phyloP scores from a whole-genome alignment of 2,888 invertebrate species.

The Apamea crenata region DNA sequence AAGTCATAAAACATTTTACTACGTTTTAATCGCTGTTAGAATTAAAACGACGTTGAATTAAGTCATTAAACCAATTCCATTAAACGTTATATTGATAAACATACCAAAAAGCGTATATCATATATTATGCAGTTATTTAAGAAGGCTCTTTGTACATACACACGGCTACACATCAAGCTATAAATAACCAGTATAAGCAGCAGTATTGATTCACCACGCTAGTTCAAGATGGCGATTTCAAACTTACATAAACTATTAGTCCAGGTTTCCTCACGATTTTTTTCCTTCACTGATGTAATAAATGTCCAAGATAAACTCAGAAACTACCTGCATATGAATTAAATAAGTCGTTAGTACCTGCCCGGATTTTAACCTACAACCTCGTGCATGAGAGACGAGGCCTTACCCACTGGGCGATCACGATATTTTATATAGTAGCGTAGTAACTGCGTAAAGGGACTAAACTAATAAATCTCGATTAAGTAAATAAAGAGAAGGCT shows the following conservation, averaged over 20 bases:
- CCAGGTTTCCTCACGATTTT: not conserved
- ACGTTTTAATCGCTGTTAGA: constrained; percentile 52
- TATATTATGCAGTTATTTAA: not conserved
- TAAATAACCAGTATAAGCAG: not conserved
- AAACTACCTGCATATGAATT: not conserved
- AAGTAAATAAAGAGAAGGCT: constrained; percentile 27
- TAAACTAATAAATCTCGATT: constrained; percentile 39
- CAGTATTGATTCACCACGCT: not conserved
- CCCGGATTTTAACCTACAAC: not conserved
- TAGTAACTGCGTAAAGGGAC: not conserved
- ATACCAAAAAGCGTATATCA: constrained; percentile 17
- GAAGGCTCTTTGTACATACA: not conserved
- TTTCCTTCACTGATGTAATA: not conserved
- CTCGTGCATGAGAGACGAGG: not conserved
- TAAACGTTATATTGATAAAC: constrained; percentile 38
- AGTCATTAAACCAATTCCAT: constrained; percentile 54
- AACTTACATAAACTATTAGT: not conserved
- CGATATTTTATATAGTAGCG: not conserved
- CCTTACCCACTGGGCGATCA: not conserved
- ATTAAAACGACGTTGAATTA: constrained; percentile 52
- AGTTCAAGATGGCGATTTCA: not conserved
- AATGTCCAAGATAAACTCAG: not conserved
- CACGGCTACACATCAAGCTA: not conserved
- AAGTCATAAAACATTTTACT: constrained; percentile 48
- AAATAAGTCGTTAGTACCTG: not conserved